Conservation (phyloP, 1,140 invertebrate genomes). For the Drosophila murphyi region DNA sequence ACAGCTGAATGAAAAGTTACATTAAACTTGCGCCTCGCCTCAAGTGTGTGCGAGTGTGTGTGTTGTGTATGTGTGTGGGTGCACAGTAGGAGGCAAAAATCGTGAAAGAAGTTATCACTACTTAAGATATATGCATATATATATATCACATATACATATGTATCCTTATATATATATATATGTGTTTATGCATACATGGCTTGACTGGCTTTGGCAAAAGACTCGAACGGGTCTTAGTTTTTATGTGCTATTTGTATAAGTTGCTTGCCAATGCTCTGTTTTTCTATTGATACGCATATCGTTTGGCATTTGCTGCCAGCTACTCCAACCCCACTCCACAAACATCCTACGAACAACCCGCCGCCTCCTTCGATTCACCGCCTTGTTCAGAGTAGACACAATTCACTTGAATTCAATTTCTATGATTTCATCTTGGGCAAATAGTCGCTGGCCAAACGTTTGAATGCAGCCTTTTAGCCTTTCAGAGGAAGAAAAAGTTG, state of each 20-base stretch:
- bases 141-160: neutral
- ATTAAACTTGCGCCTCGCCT: constrained; percentile 54
- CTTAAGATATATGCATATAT: constrained; percentile 38
- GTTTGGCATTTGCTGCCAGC: constrained; percentile 59
- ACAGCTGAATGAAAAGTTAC: constrained; percentile 67
- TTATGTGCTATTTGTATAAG: constrained; percentile 73
- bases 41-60: constrained; percentile 38
- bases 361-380: neutral
- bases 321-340: neutral
- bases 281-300: constrained; percentile 76
- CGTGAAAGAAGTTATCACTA: constrained; percentile 72
- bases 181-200: constrained; percentile 25
- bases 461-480: constrained; percentile 45
- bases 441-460: constrained; percentile 52
- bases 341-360: neutral
- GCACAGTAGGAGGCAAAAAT: constrained; percentile 64
- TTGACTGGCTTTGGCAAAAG: constrained; percentile 14
- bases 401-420: constrained; percentile 76
- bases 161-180: neutral
- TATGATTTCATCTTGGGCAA: constrained; percentile 74
- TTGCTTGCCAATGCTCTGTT: constrained; percentile 60
- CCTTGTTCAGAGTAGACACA: constrained; percentile 39
- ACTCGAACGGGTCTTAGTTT: constrained; percentile 61
- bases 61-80: constrained; percentile 52
- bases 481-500: neutral